Evolutionary conservation across 1,140 invertebrate genomes (phyloP).

Genomic region (Lethrus apterus): DNA sequence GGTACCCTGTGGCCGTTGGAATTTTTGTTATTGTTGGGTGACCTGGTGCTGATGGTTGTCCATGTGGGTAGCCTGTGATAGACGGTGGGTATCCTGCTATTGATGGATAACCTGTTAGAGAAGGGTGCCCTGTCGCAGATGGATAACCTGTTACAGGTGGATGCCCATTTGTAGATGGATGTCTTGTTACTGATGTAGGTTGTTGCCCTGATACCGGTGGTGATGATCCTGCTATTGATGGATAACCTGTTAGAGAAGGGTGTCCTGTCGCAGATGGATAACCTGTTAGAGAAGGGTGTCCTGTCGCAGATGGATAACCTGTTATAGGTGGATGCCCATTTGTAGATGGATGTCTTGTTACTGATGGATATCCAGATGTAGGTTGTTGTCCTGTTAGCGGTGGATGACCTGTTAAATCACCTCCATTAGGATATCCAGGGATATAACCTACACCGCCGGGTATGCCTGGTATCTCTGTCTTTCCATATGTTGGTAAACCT

Average conservation of each 20-base stretch:
- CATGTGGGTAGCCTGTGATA: neutral
- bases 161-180: constrained; percentile 6
- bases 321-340: too few species aligned
- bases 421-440: neutral
- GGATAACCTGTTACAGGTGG: constrained; percentile 15
- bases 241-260: neutral
- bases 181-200: too few species aligned
- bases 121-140: constrained; percentile 15
- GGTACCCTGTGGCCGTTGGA: neutral
- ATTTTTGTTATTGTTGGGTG: constrained; percentile 8
- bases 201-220: neutral
- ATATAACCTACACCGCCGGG: neutral
- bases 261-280: constrained; percentile 10
- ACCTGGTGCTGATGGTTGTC: constrained; percentile 14
- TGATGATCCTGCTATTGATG: neutral
- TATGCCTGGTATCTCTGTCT: neutral
- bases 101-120: constrained; percentile 5
- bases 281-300: constrained; percentile 14
- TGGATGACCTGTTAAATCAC: neutral
- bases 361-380: neutral
- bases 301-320: constrained; percentile 12
- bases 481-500: neutral
- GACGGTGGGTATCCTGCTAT: too few species aligned
- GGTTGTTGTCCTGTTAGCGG: neutral
- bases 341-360: too few species aligned